These are phyloP conservation scores for Gallinago jamesoni DNA, from an alignment of 2,113 vertebrate genomes.

Conservation along the genomic window DNA sequence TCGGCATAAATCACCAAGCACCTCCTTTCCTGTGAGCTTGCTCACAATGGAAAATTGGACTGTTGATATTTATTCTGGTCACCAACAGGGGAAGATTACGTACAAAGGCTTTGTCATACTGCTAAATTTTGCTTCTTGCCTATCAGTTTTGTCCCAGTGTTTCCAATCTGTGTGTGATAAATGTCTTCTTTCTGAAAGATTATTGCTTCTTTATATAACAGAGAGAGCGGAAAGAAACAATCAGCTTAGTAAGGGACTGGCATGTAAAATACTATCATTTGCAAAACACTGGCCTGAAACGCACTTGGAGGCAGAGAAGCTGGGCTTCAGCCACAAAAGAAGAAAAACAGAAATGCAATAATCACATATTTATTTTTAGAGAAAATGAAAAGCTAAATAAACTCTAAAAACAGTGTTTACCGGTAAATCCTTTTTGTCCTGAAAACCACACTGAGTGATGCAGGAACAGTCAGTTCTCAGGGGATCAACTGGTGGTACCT, in stretches of 20 bases:
- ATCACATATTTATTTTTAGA: constrained; percentile 14
- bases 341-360: neutral
- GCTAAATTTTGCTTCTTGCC: neutral
- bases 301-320: neutral
- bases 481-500: neutral
- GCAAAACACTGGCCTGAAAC: constrained; percentile 1
- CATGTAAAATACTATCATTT: constrained; percentile 57
- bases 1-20: neutral
- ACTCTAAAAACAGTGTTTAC: neutral
- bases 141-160: neutral
- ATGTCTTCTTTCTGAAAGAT: constrained; percentile 34
- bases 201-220: constrained; percentile 35
- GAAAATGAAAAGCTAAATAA: constrained; percentile 33
- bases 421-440: neutral
- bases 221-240: neutral
- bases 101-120: neutral
- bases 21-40: neutral
- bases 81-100: neutral
- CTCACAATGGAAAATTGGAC: neutral
- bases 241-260: constrained; percentile 41
- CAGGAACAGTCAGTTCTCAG: constrained; percentile 1
- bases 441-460: neutral
- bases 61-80: neutral
- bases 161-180: constrained; percentile 1
- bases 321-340: neutral